Evolutionary conservation across 2,113 vertebrate genomes (phyloP).

Genomic region (Oryctolagus cuniculus): mOryCun1.1 NC_091435.1:79098001-79098500

Average conservation of each 20-base stretch:
- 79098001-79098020: conserved; percentile 4
- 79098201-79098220: not conserved
- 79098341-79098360: too few species aligned
- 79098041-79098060: conserved; percentile 52
- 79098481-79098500: too few species aligned
- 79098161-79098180: not conserved
- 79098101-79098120: not conserved
- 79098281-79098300: too few species aligned
- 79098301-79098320: too few species aligned
- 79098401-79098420: too few species aligned
- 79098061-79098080: conserved; percentile 36
- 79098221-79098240: not conserved
- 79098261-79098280: not conserved
- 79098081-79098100: not conserved
- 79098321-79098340: too few species aligned
- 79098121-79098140: conserved; percentile 38
- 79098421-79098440: too few species aligned
- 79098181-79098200: not conserved
- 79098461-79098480: too few species aligned
- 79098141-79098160: conserved; percentile 26
- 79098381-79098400: too few species aligned
- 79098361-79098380: too few species aligned
- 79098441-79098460: too few species aligned
- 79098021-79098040: not conserved
- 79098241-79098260: not conserved